Evolutionary conservation across 2,797 vertebrate genomes (phyloP), one percentile per base, ranked within the genome.

Genomic region (Hafferia zeledoni): DNA sequence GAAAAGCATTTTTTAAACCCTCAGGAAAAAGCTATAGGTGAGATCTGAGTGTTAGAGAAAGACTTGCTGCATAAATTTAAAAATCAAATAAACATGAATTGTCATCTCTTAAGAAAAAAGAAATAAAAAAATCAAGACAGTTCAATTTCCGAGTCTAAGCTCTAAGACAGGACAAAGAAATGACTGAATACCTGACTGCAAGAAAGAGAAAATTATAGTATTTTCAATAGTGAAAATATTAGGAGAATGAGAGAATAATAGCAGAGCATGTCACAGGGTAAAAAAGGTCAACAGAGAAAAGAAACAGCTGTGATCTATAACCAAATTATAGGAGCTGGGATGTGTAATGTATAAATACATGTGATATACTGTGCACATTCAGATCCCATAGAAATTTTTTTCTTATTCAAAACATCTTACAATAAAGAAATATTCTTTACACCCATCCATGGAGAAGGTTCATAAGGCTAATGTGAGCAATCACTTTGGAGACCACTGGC

Each of bases 401-500:
- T 22, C 24, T 84, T 47, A 55, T 67, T 80, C 83, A 93, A 92
- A 85, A 72, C 68, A 28, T 43, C 55, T 75, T 70, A 64, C 53
- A 89, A 65, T 69, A 76, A 82, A 68, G 71, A 68, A 94, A 86
- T 84, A 89, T 46, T 60, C 83, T 89, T 85, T 47, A 84, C 72
- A 63, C 50, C 41, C 83, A 63, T 76, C 50, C 83, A 78, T 27
- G 56, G 52, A 87, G n/a, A 89, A 91, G 71, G 75, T 75, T 97
- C 89, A 46, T 63, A 80, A 94, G 81, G 89, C 94, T 86, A 95
- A 96, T 80, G 65, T 33, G 72, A 95, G 56, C 22, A 60, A 93
- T 94, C 67, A 46, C 49, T 93, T 87, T 75, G 9, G 70, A 83
- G 93, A 93, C 92, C 81, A 84, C 23, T 88, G 65, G 76, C 69